Conservation (phyloP, 2,113 vertebrate genomes). For the Pao palembangensis region DNA sequence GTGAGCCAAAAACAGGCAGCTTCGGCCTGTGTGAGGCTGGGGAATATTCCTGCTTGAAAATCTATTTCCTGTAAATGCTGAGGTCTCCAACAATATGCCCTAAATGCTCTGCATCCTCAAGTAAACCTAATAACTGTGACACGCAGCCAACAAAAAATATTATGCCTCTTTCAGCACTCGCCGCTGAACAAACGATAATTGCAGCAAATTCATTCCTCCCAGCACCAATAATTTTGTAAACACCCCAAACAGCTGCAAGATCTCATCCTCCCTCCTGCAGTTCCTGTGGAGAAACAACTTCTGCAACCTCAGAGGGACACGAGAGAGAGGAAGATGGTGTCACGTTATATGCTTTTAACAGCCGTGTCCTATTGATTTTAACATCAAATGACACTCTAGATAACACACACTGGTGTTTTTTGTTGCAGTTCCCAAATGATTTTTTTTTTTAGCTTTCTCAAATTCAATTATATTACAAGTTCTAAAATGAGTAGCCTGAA, state of each 20-base stretch:
- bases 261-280: conserved; percentile 13
- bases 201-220: conserved; percentile 48
- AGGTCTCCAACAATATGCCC: conserved; percentile 56
- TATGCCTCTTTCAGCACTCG: conserved; percentile 41
- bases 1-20: conserved; percentile 26
- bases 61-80: conserved; percentile 52
- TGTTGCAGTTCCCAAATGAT: background rate
- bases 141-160: conserved; percentile 53
- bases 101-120: conserved; percentile 52
- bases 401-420: background rate
- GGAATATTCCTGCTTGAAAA: conserved; percentile 47
- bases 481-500: too few species aligned
- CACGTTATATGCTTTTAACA: background rate
- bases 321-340: background rate
- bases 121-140: conserved; percentile 56
- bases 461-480: conserved; percentile 1
- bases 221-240: conserved; percentile 46
- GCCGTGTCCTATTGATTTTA: background rate
- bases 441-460: background rate
- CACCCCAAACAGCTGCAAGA: conserved; percentile 44
- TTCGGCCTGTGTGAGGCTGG: conserved; percentile 19
- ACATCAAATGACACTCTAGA: background rate
- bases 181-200: conserved; percentile 60
- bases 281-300: background rate
- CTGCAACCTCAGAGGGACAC: background rate